Evolutionary conservation across 2,797 vertebrate genomes (phyloP).

Genomic region (Apodemus agrarius): DNA sequence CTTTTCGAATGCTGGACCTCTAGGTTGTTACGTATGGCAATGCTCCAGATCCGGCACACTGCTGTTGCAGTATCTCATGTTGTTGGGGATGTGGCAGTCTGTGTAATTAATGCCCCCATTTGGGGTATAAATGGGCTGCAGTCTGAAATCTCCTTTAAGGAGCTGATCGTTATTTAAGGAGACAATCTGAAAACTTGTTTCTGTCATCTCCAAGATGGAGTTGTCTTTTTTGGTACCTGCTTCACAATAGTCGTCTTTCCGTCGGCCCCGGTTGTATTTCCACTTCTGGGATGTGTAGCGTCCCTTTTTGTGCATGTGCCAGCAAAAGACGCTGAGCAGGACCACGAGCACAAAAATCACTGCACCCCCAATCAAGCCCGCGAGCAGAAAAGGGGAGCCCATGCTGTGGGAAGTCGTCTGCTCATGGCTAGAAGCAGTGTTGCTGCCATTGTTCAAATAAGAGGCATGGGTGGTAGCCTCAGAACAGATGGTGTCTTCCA

Average conservation of each 20-base stretch:
- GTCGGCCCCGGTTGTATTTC: constrained; percentile 97
- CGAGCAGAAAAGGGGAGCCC: constrained; percentile 95
- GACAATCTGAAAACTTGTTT: constrained; percentile 99
- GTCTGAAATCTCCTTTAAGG: constrained; percentile 97
- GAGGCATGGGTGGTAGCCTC: constrained; percentile 96
- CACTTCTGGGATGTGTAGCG: constrained; percentile 96
- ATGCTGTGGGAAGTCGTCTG: constrained; percentile 93
- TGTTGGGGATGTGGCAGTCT: constrained; percentile 99
- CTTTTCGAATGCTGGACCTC: constrained; percentile 43
- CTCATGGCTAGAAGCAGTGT: constrained; percentile 92
- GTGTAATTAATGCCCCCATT: constrained; percentile 98
- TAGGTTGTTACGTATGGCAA: constrained; percentile 93
- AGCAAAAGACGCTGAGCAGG: constrained; percentile 93
- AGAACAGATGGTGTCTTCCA: constrained; percentile 96
- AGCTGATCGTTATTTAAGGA: constrained; percentile 99
- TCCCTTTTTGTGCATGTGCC: constrained; percentile 99
- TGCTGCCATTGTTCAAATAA: constrained; percentile 88
- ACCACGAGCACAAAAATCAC: constrained; percentile 95
- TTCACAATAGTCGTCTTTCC: constrained; percentile 98
- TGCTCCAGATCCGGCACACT: constrained; percentile 96
- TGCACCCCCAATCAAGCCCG: constrained; percentile 94
- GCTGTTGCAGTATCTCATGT: constrained; percentile 97
- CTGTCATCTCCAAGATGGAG: constrained; percentile 99
- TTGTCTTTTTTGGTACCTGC: constrained; percentile 98
- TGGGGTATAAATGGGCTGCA: constrained; percentile 98